Evolutionary conservation across 2,113 vertebrate species (phyloP).

Genomic region (Lagopus muta): DNA sequence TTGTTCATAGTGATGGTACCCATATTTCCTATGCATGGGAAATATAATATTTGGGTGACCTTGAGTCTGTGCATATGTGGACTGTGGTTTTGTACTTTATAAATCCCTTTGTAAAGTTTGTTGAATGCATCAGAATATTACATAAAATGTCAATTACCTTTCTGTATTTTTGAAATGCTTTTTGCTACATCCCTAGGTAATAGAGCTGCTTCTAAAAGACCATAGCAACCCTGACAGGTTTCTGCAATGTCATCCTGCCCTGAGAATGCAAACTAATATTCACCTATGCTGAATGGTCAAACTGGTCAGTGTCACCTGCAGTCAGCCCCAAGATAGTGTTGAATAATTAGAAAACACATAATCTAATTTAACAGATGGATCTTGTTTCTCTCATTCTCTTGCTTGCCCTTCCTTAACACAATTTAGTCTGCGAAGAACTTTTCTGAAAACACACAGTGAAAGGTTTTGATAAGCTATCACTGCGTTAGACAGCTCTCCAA

Average conservation of each 20-base stretch:
- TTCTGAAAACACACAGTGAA: conserved; percentile 9
- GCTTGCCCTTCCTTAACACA: neutral
- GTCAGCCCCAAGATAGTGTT: neutral
- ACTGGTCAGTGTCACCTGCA: neutral
- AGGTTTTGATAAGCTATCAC: conserved; percentile 41
- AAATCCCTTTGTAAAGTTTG: neutral
- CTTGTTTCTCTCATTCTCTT: neutral
- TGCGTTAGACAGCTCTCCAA: neutral
- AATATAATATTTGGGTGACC: rapidly evolving
- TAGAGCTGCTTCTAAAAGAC: neutral
- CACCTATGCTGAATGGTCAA: neutral
- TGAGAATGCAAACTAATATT: neutral
- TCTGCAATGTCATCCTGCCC: neutral
- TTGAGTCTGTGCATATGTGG: neutral
- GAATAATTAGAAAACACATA: neutral
- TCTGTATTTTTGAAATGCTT: neutral
- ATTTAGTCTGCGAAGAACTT: neutral
- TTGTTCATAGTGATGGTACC: neutral
- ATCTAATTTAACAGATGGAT: neutral
- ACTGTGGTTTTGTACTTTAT: neutral
- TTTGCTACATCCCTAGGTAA: neutral
- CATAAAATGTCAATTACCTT: neutral
- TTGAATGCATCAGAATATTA: rapidly evolving
- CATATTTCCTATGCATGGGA: neutral
- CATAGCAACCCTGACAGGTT: neutral